phyloP scores from a whole-genome alignment of 2,797 vertebrate species.

The Gastrophryne carolinensis region DNA sequence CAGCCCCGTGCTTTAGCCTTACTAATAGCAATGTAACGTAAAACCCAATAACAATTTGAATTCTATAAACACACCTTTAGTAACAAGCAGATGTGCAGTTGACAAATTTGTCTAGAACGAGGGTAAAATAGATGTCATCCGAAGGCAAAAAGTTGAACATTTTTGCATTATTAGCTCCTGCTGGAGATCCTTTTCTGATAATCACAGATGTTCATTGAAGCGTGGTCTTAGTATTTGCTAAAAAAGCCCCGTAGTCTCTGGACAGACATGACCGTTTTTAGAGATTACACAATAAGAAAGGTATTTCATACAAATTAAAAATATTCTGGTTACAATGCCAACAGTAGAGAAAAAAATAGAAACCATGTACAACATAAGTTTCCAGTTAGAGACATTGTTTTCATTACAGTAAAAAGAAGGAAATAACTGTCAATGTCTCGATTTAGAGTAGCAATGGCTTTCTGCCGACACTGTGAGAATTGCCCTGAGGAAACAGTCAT shows the following conservation, averaged over 20 bases:
- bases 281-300: slow-evolving; percentile 28
- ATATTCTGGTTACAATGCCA: slow-evolving; percentile 20
- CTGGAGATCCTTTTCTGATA: neutral
- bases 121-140: neutral
- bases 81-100: neutral
- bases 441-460: neutral
- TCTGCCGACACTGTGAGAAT: neutral
- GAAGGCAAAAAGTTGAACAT: neutral
- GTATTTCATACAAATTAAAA: slow-evolving; percentile 37
- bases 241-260: slow-evolving; percentile 3
- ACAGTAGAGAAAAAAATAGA: slow-evolving; percentile 12
- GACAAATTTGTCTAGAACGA: neutral
- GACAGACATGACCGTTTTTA: slow-evolving; percentile 19
- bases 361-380: slow-evolving; percentile 32
- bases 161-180: neutral
- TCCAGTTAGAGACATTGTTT: slow-evolving; percentile 42
- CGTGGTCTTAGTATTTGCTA: neutral
- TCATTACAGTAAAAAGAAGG: slow-evolving; percentile 40
- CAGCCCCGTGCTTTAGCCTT: neutral
- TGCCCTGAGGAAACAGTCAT: slow-evolving; percentile 15
- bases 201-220: slow-evolving; percentile 10
- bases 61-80: neutral
- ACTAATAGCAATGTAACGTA: neutral
- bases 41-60: neutral
- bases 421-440: slow-evolving; percentile 37